Percentiles rank a stretch among this genome's conserved stretches.
These are phyloP conservation scores for Idris sp. DNA, from an alignment of 1,140 invertebrate genomes.

Conservation along the genomic window DNA sequence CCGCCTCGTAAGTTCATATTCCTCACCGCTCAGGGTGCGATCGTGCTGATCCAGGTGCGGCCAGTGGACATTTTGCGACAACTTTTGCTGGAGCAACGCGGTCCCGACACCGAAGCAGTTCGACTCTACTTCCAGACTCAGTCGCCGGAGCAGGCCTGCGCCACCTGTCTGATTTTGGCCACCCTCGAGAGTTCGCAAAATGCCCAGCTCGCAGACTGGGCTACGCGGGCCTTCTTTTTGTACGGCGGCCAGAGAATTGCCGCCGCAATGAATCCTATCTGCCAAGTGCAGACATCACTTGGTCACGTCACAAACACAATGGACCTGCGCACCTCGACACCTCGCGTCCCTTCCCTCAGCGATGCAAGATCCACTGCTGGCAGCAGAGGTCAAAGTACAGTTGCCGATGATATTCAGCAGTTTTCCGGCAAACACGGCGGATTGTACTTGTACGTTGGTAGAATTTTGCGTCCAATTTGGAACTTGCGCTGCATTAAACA, in stretches of 20 bases:
- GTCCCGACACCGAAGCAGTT: slow-evolving; percentile 90
- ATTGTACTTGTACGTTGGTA: slow-evolving; percentile 92
- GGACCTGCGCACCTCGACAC: slow-evolving; percentile 73
- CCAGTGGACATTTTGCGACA: slow-evolving; percentile 91
- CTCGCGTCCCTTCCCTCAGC: slow-evolving; percentile 59
- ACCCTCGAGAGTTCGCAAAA: slow-evolving; percentile 85
- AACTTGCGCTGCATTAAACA: slow-evolving; percentile 85
- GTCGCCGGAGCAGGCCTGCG: slow-evolving; percentile 91
- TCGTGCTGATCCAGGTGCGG: slow-evolving; percentile 89
- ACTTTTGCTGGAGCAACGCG: slow-evolving; percentile 88
- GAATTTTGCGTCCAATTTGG: slow-evolving; percentile 91
- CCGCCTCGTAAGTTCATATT: slow-evolving; percentile 88
- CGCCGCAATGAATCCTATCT: slow-evolving; percentile 7
- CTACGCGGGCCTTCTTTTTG: slow-evolving; percentile 93
- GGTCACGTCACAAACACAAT: slow-evolving; percentile 25
- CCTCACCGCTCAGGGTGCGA: slow-evolving; percentile 90
- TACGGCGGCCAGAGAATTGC: slow-evolving; percentile 87
- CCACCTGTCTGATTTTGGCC: slow-evolving; percentile 90
- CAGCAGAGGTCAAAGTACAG: slow-evolving; percentile 63
- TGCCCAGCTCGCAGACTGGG: slow-evolving; percentile 88
- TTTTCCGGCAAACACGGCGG: slow-evolving; percentile 95
- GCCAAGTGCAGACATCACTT: slow-evolving; percentile 25
- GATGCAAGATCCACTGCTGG: slow-evolving; percentile 55
- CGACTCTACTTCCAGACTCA: slow-evolving; percentile 91
- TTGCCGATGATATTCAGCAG: slow-evolving; percentile 77